A percentile compares a stretch with the other conserved stretches of the same genome.
Conservation (phyloP, 2,113 vertebrate species). For the Beaufortia kweichowensis region DNA sequence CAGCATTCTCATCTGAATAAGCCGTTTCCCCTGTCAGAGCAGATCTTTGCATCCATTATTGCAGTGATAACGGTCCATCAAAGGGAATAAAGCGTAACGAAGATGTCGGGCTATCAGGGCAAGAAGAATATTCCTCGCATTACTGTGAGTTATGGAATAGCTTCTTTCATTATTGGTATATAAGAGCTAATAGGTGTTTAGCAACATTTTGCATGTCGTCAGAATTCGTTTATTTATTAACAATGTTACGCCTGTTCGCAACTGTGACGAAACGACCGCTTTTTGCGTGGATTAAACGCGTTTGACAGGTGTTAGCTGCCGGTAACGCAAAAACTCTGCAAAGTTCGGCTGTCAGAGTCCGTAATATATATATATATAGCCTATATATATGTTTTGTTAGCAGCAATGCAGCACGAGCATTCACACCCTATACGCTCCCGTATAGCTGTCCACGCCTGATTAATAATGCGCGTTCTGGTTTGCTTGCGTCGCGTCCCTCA, state of each 20-base stretch:
- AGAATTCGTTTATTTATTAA: neutral
- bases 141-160: constrained; percentile 82
- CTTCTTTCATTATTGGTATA: neutral
- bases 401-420: neutral
- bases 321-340: neutral
- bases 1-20: neutral
- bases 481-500: neutral
- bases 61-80: constrained; percentile 58
- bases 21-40: constrained; percentile 15
- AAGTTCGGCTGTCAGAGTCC: neutral
- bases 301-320: neutral
- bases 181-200: neutral
- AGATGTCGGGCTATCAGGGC: constrained; percentile 90
- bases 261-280: neutral
- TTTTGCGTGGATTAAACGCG: neutral
- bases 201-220: neutral
- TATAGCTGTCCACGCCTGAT: neutral
- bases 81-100: constrained; percentile 59
- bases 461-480: neutral
- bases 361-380: too few species aligned
- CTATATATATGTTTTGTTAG: neutral
- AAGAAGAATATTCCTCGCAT: constrained; percentile 98
- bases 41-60: constrained; percentile 46
- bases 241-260: neutral
- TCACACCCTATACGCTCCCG: neutral